Base-by-base conservation (phyloP, 2,888 invertebrate genomes). In the Diploptera punctata region DNA sequence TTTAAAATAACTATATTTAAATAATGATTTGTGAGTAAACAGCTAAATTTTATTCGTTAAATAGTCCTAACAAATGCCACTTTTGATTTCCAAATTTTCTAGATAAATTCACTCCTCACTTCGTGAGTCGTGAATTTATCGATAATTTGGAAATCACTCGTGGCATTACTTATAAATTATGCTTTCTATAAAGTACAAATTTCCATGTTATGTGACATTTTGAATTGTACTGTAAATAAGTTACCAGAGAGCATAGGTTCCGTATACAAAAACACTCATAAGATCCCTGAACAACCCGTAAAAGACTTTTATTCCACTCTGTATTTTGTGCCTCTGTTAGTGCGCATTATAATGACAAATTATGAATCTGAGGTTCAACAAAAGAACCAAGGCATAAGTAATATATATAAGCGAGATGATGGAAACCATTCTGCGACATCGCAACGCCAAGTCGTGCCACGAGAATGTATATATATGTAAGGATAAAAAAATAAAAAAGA, bases 281-380 rank as follows among this genome's bases (percentile, higher is more conserved):
- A 9, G 10, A 5, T 13, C 24, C 52, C 16, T 52, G 24, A 18
- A 49, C 18, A 21, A 19, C 19, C 52, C 7, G 24, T 24, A 24
- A n/a, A n/a, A n/a, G n/a, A n/a, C n/a, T n/a, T n/a, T n/a, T n/a
- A n/a, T n/a, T n/a, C n/a, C n/a, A n/a, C n/a, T n/a, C n/a, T n/a
- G n/a, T n/a, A n/a, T n/a, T n/a, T n/a, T n/a, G n/a, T n/a, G n/a
- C n/a, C n/a, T n/a, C n/a, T n/a, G 24, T 52, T 52, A 24, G 43
- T 47, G 18, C 47, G 19, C 70, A 70, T 70, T 70, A 70, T 70
- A 62, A 70, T 65, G 70, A 70, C 70, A 70, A 70, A 70, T 70
- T 52, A 65, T 65, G 52, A 52, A 65, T 62, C 52, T 49, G 70
- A 65, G 24, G 43, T 38, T 24, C 68, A 31, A 49, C 33, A 43